phyloP scores from a whole-genome alignment of 2,113 vertebrate genomes.

The Colaptes auratus region DNA sequence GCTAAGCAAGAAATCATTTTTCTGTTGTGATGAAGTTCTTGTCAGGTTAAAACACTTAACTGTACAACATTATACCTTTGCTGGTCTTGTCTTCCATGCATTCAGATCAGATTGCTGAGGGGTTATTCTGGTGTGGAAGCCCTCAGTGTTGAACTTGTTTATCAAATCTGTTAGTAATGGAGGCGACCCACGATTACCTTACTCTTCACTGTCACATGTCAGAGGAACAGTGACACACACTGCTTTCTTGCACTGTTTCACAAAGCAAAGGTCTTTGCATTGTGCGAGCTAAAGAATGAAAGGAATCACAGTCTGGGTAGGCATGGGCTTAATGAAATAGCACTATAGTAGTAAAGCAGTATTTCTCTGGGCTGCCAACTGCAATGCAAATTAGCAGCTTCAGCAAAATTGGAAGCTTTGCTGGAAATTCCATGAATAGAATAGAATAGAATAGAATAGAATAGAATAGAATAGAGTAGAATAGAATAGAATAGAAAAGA shows the following conservation, averaged over 20 bases:
- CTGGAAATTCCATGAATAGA: background rate
- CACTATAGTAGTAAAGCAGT: background rate
- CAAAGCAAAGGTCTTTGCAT: background rate
- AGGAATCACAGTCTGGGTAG: background rate
- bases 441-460: no score
- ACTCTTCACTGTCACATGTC: background rate
- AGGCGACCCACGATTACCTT: background rate
- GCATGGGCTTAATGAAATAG: background rate
- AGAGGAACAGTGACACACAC: background rate
- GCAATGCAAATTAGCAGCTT: background rate
- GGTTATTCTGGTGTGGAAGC: background rate
- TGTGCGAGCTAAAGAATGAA: background rate
- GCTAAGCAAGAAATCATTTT: background rate
- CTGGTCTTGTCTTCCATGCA: background rate
- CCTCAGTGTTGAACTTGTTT: background rate
- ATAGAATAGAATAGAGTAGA: no score
- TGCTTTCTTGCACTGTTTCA: background rate
- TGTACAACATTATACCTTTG: background rate
- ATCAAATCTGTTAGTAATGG: background rate
- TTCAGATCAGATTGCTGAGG: background rate
- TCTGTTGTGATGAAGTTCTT: background rate
- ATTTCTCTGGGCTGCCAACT: background rate
- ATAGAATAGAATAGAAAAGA: no score
- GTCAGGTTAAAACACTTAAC: background rate
- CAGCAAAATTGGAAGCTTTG: background rate